These are phyloP conservation scores for Allophyes oxyacanthae DNA, from an alignment of 2,888 invertebrate genomes.

Conservation along the genomic window DNA sequence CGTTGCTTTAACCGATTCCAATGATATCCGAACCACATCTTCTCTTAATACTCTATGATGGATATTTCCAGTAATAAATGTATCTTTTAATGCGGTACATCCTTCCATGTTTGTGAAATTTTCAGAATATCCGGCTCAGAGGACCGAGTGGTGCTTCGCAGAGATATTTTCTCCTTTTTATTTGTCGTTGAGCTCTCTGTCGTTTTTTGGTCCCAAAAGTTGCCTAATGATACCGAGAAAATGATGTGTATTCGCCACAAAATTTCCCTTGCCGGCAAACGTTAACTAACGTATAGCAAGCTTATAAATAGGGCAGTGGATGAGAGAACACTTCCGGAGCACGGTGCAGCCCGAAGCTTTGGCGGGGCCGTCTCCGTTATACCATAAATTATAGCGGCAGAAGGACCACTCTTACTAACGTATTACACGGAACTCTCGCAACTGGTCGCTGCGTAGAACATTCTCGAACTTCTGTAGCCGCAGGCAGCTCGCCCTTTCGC, in stretches of 20 bases:
- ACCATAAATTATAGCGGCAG: slow-evolving; percentile 11
- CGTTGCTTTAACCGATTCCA: slow-evolving; percentile 28
- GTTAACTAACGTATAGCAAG: slow-evolving; percentile 51
- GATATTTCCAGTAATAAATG: slow-evolving; percentile 45
- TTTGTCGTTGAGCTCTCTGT: slow-evolving; percentile 16
- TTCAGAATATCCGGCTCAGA: slow-evolving; percentile 40
- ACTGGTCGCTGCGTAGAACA: neutral
- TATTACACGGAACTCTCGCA: neutral
- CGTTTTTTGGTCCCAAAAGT: slow-evolving; percentile 40
- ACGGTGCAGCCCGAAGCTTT: slow-evolving; percentile 68
- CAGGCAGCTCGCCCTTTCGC: too few relatives aligned
- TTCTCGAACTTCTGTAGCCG: too few relatives aligned
- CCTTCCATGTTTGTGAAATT: slow-evolving; percentile 36
- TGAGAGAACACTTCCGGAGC: slow-evolving; percentile 78
- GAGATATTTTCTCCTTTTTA: slow-evolving; percentile 22
- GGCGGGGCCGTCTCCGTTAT: slow-evolving; percentile 48
- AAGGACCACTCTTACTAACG: slow-evolving; percentile 14
- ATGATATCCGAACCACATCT: slow-evolving; percentile 26
- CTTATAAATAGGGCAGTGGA: slow-evolving; percentile 81
- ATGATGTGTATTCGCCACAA: slow-evolving; percentile 37
- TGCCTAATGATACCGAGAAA: slow-evolving; percentile 43
- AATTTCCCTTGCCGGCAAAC: slow-evolving; percentile 53
- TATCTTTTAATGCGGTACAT: slow-evolving; percentile 43
- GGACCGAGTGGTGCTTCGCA: slow-evolving; percentile 30
- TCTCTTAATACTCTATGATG: slow-evolving; percentile 29